Evolutionary conservation across 2,797 vertebrate genomes (phyloP), one percentile per base, ranked within the genome.

Genomic region (Bradypus variegatus): DNA sequence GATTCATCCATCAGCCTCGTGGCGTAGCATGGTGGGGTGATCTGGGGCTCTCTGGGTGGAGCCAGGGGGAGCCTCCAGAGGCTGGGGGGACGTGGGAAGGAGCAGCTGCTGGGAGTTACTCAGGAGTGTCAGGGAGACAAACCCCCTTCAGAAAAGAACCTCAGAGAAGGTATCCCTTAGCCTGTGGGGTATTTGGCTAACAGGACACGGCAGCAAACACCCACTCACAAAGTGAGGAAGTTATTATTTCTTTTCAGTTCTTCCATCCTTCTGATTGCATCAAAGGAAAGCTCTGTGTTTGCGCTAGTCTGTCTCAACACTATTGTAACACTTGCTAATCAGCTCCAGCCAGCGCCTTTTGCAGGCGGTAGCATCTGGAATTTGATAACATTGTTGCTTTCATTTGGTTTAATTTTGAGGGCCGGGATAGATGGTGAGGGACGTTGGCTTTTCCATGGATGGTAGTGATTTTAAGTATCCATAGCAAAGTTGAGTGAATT

Each of bases 371-470:
- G 33, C 76, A 79, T 77, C 69, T 89, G n/a, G 67, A 76, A 55
- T 12, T 45, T 77, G 65, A 45, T 38, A n/a, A 45, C 29, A 19
- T 62, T 31, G 75, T 31, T 27, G 8, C 73, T 86, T 53, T 83
- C 45, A 23, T 89, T 83, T 70, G 50, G 60, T 77, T 89, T 84
- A 65, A 21, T 77, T 73, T 55, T 58, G 75, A 41, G 48, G 62
- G 69, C 29, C 89, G 93, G 91, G 92, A 82, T 78, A 86, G 86
- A 65, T 60, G 41, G 62, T 9, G 69, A 38, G 48, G 90, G 50
- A 85, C 53, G 36, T 11, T 85, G 89, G n/a, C 23, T 84, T 89
- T 88, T 72, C 31, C 36, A 48, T 48, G 29, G n/a, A 69, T 2
- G 33, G 33, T 6, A 33, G 48, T 53, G 21, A 80, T 78, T 86